These are phyloP conservation scores for Drosophila lowei DNA, from an alignment of 1,140 invertebrate genomes.

Conservation along the genomic window DNA sequence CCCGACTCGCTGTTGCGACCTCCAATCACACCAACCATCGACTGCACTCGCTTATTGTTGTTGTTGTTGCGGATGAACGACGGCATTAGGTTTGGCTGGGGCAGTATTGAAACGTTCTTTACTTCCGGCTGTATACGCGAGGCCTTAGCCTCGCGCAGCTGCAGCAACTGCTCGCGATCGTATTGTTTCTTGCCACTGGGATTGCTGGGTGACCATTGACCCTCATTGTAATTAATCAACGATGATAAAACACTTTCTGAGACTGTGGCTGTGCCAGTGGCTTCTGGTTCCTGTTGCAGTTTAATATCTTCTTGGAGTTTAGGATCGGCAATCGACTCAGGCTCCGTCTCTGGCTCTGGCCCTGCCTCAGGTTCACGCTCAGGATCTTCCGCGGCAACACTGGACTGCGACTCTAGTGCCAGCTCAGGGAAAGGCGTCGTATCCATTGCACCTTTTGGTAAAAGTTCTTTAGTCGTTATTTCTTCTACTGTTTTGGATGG, in stretches of 20 bases:
- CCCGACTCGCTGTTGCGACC: constrained; percentile 51
- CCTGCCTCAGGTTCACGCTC: neutral
- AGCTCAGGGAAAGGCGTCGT: neutral
- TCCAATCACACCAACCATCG: constrained; percentile 74
- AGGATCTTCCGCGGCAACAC: neutral
- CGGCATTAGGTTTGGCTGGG: constrained; percentile 76
- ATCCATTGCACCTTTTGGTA: neutral
- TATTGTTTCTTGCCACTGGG: constrained; percentile 92
- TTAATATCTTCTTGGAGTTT: neutral
- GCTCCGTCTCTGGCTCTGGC: neutral
- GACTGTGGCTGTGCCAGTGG: neutral
- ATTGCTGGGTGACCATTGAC: constrained; percentile 94
- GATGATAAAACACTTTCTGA: constrained; percentile 14
- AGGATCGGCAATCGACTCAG: too few relatives aligned
- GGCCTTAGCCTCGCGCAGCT: constrained; percentile 88
- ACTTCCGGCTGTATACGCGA: constrained; percentile 89
- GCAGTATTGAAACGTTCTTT: constrained; percentile 85
- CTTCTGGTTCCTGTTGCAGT: neutral
- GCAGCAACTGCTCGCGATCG: constrained; percentile 90
- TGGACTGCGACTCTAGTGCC: neutral
- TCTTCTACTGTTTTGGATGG: neutral
- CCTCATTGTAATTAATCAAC: constrained; percentile 84
- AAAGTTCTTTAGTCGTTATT: neutral
- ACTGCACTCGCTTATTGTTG: constrained; percentile 59
- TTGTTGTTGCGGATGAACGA: constrained; percentile 79